phyloP scores from a whole-genome alignment of 2,888 invertebrate genomes.

The Cheilosia vernalis region DNA sequence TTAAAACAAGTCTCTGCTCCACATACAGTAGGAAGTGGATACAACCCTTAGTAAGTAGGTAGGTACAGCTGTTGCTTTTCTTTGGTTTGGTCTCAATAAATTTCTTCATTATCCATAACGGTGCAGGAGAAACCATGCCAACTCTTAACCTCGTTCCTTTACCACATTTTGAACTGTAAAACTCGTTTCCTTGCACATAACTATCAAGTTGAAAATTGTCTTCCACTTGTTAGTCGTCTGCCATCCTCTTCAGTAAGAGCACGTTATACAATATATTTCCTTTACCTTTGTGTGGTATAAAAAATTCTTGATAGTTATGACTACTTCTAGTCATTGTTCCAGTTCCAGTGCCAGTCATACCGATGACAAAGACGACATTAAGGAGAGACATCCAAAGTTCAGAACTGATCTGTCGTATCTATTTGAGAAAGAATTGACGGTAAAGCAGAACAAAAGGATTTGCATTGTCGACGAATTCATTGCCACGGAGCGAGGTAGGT shows the following conservation, averaged over 20 bases:
- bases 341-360: slow-evolving; percentile 20
- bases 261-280: too few relatives aligned
- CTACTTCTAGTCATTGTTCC: neutral
- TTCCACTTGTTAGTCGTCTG: too few relatives aligned
- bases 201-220: too few relatives aligned
- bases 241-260: too few relatives aligned
- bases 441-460: slow-evolving; percentile 80
- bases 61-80: neutral
- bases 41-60: neutral
- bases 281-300: neutral
- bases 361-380: slow-evolving; percentile 20
- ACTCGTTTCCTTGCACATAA: too few relatives aligned
- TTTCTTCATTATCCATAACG: too few relatives aligned
- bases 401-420: slow-evolving; percentile 78
- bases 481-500: slow-evolving; percentile 78
- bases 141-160: too few relatives aligned
- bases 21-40: neutral
- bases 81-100: neutral
- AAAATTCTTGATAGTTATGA: neutral
- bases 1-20: neutral
- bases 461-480: slow-evolving; percentile 78
- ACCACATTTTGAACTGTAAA: too few relatives aligned
- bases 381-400: slow-evolving; percentile 37
- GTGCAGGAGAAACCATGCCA: too few relatives aligned
- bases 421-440: slow-evolving; percentile 82